phyloP scores from a whole-genome alignment of 2,888 invertebrate species.

The Tipula vernalis region DNA sequence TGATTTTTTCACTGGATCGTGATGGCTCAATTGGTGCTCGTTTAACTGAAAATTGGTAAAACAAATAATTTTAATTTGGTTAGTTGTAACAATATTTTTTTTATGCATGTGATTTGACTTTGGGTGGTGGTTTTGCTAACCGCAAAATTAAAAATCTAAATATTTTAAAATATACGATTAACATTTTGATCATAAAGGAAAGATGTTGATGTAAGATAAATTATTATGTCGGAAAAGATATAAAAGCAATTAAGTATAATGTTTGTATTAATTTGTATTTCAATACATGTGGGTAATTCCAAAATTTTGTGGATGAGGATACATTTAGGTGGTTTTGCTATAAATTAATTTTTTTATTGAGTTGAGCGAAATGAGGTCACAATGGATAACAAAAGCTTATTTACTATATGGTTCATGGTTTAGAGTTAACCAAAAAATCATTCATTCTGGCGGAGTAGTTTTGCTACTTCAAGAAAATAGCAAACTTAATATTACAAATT shows the following conservation, averaged over 20 bases:
- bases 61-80: not conserved
- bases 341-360: no score
- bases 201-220: not conserved
- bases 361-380: no score
- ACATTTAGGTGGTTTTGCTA: not conserved
- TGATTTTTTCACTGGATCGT: not conserved
- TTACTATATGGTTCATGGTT: no score
- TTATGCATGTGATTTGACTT: not conserved
- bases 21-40: slow-evolving; percentile 11
- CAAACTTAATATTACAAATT: no score
- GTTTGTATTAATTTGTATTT: not conserved
- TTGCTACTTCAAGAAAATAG: not conserved
- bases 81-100: not conserved
- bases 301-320: not conserved
- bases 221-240: not conserved
- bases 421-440: no score
- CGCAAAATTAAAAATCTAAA: not conserved
- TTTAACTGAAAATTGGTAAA: slow-evolving; percentile 10
- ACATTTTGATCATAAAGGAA: not conserved
- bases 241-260: not conserved
- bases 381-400: not conserved
- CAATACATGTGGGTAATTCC: not conserved
- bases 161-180: not conserved
- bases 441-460: not conserved
- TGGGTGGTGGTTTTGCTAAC: not conserved